Conservation (phyloP, 2,888 invertebrate species). For the Altica lythri region DNA sequence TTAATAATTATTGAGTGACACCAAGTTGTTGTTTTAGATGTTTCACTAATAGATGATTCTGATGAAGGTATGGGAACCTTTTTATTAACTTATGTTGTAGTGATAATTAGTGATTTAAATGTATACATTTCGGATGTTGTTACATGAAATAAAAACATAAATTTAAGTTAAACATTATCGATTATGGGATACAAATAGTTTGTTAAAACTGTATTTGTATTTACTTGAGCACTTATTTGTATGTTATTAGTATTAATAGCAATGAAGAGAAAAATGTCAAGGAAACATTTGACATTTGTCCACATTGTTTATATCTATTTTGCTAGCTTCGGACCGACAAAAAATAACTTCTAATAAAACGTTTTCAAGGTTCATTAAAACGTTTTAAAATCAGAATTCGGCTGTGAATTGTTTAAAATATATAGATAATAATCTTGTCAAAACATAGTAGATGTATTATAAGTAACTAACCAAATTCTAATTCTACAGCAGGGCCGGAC, state of each 20-base stretch:
- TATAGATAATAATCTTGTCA: constrained; percentile 20
- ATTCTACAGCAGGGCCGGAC: too few relatives aligned
- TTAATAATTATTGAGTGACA: constrained; percentile 34
- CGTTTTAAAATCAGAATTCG: constrained; percentile 12
- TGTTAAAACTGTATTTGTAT: background rate
- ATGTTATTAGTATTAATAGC: constrained; percentile 8
- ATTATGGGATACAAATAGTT: background rate
- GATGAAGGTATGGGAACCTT: constrained; percentile 55
- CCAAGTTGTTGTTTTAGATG: constrained; percentile 50
- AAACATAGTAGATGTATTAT: constrained; percentile 2
- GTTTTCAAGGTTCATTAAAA: constrained; percentile 22
- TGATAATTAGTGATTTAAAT: constrained; percentile 13
- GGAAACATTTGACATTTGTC: constrained; percentile 33
- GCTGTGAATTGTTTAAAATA: constrained; percentile 11
- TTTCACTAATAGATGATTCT: constrained; percentile 53
- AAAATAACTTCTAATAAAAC: constrained; percentile 27
- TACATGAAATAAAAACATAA: constrained; percentile 10
- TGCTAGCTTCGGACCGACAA: constrained; percentile 13
- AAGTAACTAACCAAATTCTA: background rate
- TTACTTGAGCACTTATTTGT: constrained; percentile 12
- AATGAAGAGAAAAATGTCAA: constrained; percentile 17
- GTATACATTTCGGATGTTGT: constrained; percentile 4
- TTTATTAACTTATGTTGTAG: constrained; percentile 24
- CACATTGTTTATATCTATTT: constrained; percentile 33
- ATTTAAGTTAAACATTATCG: constrained; percentile 12